phyloP scores from a whole-genome alignment of 1,140 invertebrate genomes.

The Trinorchestia longiramus region DNA sequence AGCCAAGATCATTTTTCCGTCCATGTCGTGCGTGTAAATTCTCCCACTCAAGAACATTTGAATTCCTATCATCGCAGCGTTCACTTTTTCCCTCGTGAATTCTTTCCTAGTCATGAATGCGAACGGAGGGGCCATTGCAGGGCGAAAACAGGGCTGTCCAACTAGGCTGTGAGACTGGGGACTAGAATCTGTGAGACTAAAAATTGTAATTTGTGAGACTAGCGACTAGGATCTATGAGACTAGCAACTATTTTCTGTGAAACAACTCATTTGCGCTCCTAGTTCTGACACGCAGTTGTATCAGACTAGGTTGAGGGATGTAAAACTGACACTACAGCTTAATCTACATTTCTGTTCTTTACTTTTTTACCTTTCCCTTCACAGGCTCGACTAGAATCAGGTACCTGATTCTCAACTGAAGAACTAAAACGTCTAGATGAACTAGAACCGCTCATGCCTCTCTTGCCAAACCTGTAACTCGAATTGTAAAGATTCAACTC shows the following conservation, averaged over 20 bases:
- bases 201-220: background rate
- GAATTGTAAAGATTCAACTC: background rate
- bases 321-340: background rate
- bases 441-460: background rate
- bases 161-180: no score
- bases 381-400: background rate
- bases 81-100: background rate
- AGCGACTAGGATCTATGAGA: no score
- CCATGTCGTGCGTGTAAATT: constrained; percentile 40
- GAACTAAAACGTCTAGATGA: no score
- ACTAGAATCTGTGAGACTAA: background rate
- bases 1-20: background rate
- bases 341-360: background rate
- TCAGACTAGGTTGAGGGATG: background rate
- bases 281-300: no score
- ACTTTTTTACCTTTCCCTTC: background rate
- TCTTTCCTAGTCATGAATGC: background rate
- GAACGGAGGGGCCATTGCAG: background rate
- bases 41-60: constrained; percentile 7
- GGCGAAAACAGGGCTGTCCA: background rate
- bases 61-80: constrained; percentile 25
- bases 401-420: background rate
- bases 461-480: background rate
- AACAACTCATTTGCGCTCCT: no score
- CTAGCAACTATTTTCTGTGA: no score